Conservation (phyloP, 2,797 vertebrate genomes). For the Dermochelys coriacea region DNA sequence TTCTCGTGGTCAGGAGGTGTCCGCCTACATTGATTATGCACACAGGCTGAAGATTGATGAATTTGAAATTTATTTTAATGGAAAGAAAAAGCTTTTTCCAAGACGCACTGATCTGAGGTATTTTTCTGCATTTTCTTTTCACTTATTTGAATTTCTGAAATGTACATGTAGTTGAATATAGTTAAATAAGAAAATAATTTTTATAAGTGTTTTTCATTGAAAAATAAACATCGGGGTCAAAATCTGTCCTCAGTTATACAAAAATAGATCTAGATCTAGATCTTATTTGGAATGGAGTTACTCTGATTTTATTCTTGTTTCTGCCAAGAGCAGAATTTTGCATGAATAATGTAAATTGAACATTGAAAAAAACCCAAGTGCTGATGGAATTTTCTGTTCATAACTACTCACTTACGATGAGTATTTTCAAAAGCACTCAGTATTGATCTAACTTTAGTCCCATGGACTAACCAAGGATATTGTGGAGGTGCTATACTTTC, state of each 20-base stretch:
- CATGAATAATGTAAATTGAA: fast-evolving
- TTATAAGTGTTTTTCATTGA: not conserved
- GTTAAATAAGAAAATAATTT: not conserved
- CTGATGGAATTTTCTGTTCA: not conserved
- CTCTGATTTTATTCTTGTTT: not conserved
- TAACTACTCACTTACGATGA: not conserved
- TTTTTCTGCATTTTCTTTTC: not conserved
- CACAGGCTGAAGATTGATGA: constrained; percentile 89
- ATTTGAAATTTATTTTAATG: constrained; percentile 89
- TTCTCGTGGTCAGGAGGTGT: constrained; percentile 87
- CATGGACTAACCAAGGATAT: not conserved
- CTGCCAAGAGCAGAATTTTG: not conserved
- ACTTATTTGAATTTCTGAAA: not conserved
- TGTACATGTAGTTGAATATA: no score
- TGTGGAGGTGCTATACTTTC: not conserved
- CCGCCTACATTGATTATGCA: constrained; percentile 92
- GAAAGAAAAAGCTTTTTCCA: constrained; percentile 89
- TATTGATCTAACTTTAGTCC: not conserved
- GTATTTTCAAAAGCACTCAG: not conserved
- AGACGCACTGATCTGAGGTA: constrained; percentile 89
- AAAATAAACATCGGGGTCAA: not conserved
- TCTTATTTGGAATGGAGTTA: not conserved
- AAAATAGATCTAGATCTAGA: not conserved
- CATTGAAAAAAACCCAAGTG: not conserved
- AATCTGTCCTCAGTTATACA: not conserved